A percentile compares a stretch with the other conserved stretches of the same genome.
phyloP scores from a whole-genome alignment of 2,888 invertebrate species.

The Lithophane ornitopus region DNA sequence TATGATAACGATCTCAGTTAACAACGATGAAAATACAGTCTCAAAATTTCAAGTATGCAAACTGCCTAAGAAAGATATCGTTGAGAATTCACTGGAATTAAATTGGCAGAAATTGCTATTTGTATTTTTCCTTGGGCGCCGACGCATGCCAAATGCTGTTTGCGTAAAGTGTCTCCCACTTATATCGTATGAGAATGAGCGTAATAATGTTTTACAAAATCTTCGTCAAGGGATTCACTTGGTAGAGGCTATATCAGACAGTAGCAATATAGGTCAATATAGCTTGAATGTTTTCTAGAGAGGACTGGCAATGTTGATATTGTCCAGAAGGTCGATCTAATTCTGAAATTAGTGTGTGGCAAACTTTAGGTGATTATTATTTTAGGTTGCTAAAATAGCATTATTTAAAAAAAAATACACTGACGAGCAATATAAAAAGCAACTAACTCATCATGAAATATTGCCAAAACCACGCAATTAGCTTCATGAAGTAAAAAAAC shows the following conservation, averaged over 20 bases:
- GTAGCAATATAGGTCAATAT: conserved; percentile 15
- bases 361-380: background rate
- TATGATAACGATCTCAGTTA: conserved; percentile 58
- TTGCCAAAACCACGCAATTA: too few species aligned
- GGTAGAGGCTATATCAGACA: conserved; percentile 11
- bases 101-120: conserved; percentile 55
- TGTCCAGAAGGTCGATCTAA: conserved; percentile 1
- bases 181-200: conserved; percentile 31
- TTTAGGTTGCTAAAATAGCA: background rate
- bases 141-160: conserved; percentile 44
- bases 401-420: background rate
- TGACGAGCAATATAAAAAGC: too few species aligned
- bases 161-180: conserved; percentile 41
- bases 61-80: conserved; percentile 52
- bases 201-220: conserved; percentile 43
- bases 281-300: conserved; percentile 21
- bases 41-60: conserved; percentile 63
- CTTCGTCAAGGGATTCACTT: conserved; percentile 33
- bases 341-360: conserved; percentile 16
- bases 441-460: too few species aligned
- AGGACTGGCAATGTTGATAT: conserved; percentile 3
- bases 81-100: conserved; percentile 58
- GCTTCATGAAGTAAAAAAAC: too few species aligned
- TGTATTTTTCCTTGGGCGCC: conserved; percentile 53
- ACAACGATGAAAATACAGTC: conserved; percentile 58